These are phyloP conservation scores for Tangachromis dhanisi DNA, from an alignment of 2,113 vertebrate genomes.

Conservation along the genomic window DNA sequence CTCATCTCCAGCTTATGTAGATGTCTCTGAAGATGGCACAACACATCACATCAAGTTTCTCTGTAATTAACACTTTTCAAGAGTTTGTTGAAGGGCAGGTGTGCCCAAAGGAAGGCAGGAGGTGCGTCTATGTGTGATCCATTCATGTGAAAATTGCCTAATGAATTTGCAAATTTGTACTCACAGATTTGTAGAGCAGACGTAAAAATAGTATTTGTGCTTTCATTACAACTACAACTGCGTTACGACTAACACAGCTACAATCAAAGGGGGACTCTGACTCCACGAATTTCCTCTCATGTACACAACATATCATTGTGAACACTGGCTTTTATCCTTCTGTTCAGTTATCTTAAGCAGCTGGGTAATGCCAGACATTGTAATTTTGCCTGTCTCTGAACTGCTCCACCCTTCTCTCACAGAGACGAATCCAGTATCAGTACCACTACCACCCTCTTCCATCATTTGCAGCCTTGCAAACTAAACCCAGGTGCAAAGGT, in stretches of 20 bases:
- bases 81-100: conserved; percentile 16
- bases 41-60: conserved; percentile 3
- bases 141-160: background rate
- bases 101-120: background rate
- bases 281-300: background rate
- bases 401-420: background rate
- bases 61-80: conserved; percentile 49
- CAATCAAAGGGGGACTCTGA: background rate
- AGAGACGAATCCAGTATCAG: background rate
- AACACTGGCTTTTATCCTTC: background rate
- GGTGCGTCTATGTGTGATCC: background rate
- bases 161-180: background rate
- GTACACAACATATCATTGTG: background rate
- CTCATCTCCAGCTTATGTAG: conserved; percentile 8
- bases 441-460: background rate
- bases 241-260: background rate
- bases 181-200: background rate
- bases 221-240: background rate
- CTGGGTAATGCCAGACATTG: background rate
- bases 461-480: conserved; percentile 3
- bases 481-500: conserved; percentile 33
- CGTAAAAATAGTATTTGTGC: background rate
- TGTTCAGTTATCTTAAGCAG: background rate
- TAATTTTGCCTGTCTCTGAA: background rate
- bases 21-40: conserved; percentile 37